Conservation (phyloP, 2,113 vertebrate species). For the Muntiacus reevesi region DNA sequence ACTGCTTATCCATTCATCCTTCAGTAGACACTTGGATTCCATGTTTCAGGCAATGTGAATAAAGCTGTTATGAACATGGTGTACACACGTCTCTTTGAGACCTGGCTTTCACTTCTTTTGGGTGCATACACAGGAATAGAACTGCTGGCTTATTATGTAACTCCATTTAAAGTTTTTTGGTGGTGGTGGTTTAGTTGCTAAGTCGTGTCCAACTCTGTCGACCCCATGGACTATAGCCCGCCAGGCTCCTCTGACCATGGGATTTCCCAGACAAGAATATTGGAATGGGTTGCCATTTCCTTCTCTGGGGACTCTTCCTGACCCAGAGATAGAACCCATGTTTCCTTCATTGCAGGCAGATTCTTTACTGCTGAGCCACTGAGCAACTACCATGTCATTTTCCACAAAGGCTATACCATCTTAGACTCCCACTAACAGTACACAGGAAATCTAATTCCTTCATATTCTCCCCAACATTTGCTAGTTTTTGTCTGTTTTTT, state of each 20-base stretch:
- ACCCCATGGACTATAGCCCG: not conserved
- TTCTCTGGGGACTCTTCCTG: not conserved
- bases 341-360: not conserved
- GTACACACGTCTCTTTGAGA: not conserved
- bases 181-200: not conserved
- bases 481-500: not conserved
- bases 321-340: not conserved
- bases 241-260: not conserved
- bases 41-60: not conserved
- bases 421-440: not conserved
- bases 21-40: not conserved
- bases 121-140: not conserved
- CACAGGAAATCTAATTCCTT: not conserved
- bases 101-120: not conserved
- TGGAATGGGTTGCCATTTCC: not conserved
- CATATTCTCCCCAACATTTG: no score
- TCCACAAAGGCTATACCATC: not conserved
- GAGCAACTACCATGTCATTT: not conserved
- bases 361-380: not conserved
- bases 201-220: not conserved
- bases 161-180: not conserved
- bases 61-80: accelerated
- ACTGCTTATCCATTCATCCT: not conserved
- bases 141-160: not conserved
- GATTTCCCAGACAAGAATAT: not conserved